Conservation (phyloP, 2,113 vertebrate species). For the Tachycineta bicolor region DNA sequence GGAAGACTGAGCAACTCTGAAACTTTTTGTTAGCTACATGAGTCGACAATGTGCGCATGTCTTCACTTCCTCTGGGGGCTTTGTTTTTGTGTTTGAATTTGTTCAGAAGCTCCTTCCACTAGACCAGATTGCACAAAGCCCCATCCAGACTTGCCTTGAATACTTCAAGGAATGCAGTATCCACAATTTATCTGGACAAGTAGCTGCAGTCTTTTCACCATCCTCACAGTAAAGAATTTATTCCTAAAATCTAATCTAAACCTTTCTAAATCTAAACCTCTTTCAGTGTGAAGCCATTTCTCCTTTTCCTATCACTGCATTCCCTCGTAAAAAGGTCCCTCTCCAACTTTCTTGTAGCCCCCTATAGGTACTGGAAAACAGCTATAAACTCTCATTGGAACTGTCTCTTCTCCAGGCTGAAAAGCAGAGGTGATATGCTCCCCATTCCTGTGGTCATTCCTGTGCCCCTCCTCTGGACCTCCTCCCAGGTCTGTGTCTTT, state of each 20-base stretch:
- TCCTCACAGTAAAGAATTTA: neutral
- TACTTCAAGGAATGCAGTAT: neutral
- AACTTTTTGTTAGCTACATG: neutral
- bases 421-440: neutral
- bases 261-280: neutral
- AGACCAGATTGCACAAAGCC: neutral
- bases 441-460: neutral
- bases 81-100: neutral
- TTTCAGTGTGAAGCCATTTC: neutral
- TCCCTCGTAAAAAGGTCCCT: neutral
- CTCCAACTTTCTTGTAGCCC: neutral
- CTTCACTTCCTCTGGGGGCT: neutral
- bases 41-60: accelerated
- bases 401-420: neutral
- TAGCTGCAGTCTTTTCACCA: neutral
- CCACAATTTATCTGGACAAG: neutral
- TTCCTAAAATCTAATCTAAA: neutral
- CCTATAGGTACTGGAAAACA: neutral
- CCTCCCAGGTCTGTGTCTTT: neutral
- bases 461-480: neutral
- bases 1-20: neutral
- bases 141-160: neutral
- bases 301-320: neutral
- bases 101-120: neutral
- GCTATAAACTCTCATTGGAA: neutral